phyloP scores from a whole-genome alignment of 2,797 vertebrate species.

The Miichthys miiuy region DNA sequence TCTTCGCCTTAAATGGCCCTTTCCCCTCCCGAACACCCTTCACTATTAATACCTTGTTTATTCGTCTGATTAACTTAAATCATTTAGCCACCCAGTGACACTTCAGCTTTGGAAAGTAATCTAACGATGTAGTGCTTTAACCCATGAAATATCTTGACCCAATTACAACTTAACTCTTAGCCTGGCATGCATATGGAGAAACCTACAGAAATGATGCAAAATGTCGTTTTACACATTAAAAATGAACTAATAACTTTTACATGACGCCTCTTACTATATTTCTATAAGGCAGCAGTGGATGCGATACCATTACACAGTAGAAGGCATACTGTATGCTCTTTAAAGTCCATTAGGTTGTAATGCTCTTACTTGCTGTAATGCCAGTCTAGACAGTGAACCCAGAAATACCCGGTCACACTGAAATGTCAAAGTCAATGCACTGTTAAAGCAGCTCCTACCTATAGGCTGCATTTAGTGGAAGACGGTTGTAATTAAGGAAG shows the following conservation, averaged over 20 bases:
- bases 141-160: conserved; percentile 52
- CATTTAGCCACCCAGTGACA: conserved; percentile 53
- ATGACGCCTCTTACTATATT: background rate
- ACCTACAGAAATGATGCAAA: background rate
- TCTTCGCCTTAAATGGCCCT: conserved; percentile 61
- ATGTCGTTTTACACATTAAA: background rate
- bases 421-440: conserved; percentile 54
- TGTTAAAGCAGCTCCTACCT: background rate
- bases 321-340: conserved; percentile 51
- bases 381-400: conserved; percentile 70
- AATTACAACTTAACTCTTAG: conserved; percentile 33
- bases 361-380: conserved; percentile 80
- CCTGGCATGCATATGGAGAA: background rate
- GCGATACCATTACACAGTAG: background rate
- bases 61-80: conserved; percentile 78
- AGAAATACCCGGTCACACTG: conserved; percentile 65
- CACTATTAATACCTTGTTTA: conserved; percentile 75
- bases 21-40: conserved; percentile 58
- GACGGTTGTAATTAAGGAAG: background rate
- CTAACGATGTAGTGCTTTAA: conserved; percentile 29
- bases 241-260: background rate
- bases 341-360: conserved; percentile 80
- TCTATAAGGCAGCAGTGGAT: background rate
- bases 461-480: background rate
- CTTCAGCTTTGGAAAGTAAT: conserved; percentile 31